Percentiles rank a stretch among this genome's conserved stretches.
These are phyloP conservation scores for Ophion ellenae DNA, from an alignment of 2,888 invertebrate species.

Conservation along the genomic window DNA sequence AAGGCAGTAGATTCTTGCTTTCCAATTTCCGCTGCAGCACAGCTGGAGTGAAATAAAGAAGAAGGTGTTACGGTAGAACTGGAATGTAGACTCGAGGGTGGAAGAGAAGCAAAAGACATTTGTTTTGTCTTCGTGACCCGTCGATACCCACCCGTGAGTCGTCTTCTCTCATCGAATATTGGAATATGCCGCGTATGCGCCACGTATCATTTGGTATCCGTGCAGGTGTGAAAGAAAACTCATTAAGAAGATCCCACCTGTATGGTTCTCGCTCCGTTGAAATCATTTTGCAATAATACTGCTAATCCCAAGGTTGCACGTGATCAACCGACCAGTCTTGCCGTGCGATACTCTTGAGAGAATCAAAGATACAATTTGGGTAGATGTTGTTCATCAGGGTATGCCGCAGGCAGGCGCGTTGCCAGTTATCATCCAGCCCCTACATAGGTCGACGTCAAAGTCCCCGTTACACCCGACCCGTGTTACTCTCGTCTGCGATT, in stretches of 20 bases:
- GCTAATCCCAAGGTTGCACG: not conserved
- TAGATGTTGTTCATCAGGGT: not conserved
- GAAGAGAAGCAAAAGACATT: constrained; percentile 50
- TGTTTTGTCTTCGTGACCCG: constrained; percentile 41
- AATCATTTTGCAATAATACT: constrained; percentile 74
- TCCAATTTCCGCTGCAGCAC: not conserved
- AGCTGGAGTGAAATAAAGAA: constrained; percentile 28
- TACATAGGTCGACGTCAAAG: not conserved
- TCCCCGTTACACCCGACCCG: constrained; percentile 6
- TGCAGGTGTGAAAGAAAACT: constrained; percentile 71
- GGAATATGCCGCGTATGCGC: constrained; percentile 54
- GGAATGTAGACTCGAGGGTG: not conserved
- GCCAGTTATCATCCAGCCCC: not conserved
- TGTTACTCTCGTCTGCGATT: constrained; percentile 9
- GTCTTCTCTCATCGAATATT: constrained; percentile 33
- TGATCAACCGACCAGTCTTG: constrained; percentile 2
- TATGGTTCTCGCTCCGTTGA: constrained; percentile 74
- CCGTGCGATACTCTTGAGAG: constrained; percentile 31
- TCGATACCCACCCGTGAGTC: constrained; percentile 62
- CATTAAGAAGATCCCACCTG: constrained; percentile 80
- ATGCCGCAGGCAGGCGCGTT: not conserved
- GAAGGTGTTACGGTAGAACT: not conserved
- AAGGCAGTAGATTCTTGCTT: constrained; percentile 26
- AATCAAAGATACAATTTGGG: not conserved
- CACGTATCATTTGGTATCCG: constrained; percentile 1